A percentile compares a stretch with the other conserved stretches of the same genome.
phyloP scores from a whole-genome alignment of 2,797 vertebrate species.

The Urosaurus nigricauda region DNA sequence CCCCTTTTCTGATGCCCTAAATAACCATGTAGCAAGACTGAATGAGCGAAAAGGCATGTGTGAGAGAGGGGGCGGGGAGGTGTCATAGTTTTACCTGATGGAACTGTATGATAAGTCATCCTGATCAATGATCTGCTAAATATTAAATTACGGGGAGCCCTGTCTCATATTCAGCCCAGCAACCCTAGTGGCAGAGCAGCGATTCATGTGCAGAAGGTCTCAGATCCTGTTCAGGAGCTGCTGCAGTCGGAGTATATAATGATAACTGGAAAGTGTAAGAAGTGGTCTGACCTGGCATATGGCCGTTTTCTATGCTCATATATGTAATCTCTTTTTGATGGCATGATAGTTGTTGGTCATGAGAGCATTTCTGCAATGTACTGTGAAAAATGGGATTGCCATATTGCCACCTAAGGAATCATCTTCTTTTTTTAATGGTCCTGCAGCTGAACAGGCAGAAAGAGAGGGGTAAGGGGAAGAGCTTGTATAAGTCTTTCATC shows the following conservation, averaged over 20 bases:
- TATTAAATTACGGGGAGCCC: too few relatives aligned
- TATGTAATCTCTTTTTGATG: neutral
- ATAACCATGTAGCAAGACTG: too few relatives aligned
- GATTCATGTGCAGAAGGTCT: too few relatives aligned
- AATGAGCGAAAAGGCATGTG: too few relatives aligned
- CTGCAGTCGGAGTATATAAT: neutral
- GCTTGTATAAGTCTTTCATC: conserved; percentile 39
- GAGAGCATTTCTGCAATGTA: too few relatives aligned
- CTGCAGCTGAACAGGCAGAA: neutral
- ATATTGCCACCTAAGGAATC: neutral
- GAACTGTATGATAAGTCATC: too few relatives aligned
- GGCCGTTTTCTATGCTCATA: neutral
- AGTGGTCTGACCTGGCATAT: neutral
- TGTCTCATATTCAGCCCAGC: too few relatives aligned
- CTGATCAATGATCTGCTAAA: too few relatives aligned
- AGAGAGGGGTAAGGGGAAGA: neutral
- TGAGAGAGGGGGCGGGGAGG: too few relatives aligned
- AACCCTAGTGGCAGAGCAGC: too few relatives aligned
- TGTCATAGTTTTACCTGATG: too few relatives aligned
- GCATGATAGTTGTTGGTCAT: neutral
- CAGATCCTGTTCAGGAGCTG: neutral
- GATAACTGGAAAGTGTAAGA: neutral
- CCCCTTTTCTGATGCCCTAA: too few relatives aligned
- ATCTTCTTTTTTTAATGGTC: neutral
- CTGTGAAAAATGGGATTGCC: neutral